Conservation (phyloP, 2,797 vertebrate genomes). For the Lacerta agilis region DNA sequence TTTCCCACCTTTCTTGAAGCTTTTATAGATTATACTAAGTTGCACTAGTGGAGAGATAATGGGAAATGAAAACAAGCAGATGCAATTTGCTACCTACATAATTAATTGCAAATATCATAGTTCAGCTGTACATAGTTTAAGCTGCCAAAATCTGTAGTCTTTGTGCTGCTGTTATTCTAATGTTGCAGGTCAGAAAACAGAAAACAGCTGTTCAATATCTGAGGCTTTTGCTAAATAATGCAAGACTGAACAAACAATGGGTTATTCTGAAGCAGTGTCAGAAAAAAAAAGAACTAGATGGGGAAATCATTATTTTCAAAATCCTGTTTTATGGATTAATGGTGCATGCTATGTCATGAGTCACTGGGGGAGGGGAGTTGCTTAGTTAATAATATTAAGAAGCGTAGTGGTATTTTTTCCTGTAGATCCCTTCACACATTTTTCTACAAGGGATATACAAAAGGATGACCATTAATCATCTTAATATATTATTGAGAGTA, state of each 20-base stretch:
- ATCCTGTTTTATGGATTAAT: constrained; percentile 62
- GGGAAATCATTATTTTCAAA: constrained; percentile 63
- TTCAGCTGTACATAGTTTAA: constrained; percentile 59
- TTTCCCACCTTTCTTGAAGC: constrained; percentile 47
- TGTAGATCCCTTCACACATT: neutral
- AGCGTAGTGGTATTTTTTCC: neutral
- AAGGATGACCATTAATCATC: neutral
- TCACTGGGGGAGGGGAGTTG: constrained; percentile 31
- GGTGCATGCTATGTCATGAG: neutral
- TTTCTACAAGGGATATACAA: constrained; percentile 32
- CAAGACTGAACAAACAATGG: constrained; percentile 55
- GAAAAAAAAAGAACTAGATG: constrained; percentile 40
- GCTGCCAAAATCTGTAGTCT: constrained; percentile 65
- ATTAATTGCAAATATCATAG: constrained; percentile 67
- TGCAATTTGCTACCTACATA: constrained; percentile 61
- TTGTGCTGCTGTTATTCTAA: constrained; percentile 63
- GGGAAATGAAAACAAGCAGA: constrained; percentile 70
- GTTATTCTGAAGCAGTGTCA: constrained; percentile 44
- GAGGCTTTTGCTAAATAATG: constrained; percentile 72
- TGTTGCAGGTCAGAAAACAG: constrained; percentile 66
- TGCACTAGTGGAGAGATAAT: constrained; percentile 58
- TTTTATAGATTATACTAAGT: constrained; percentile 54
- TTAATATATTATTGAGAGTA: too few species aligned
- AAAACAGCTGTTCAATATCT: constrained; percentile 69
- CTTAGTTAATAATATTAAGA: constrained; percentile 31